Conservation (phyloP, 2,797 vertebrate species). For the Anniella stebbinsi region DNA sequence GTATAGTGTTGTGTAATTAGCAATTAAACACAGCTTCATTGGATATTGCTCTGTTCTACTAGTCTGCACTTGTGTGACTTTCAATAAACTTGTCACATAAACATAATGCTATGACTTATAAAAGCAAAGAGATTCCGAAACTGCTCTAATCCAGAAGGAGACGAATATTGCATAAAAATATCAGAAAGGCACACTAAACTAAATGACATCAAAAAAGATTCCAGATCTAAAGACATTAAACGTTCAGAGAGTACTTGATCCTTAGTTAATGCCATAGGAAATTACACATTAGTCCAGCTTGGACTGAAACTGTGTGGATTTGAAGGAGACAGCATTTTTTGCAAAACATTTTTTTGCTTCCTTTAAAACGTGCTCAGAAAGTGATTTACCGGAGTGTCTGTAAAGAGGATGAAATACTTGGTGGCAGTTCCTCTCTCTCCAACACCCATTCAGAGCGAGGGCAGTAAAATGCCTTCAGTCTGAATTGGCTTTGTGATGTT, state of each 20-base stretch:
- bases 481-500: background rate
- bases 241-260: background rate
- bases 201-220: background rate
- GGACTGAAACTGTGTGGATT: background rate
- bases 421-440: background rate
- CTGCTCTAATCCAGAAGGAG: background rate
- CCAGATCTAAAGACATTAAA: too few species aligned
- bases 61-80: background rate
- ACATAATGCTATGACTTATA: background rate
- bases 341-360: too few species aligned
- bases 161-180: background rate
- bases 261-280: background rate
- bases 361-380: too few species aligned
- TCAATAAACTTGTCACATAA: background rate
- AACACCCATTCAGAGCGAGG: background rate
- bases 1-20: background rate
- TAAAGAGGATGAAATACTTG: background rate
- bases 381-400: too few species aligned
- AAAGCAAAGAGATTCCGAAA: background rate
- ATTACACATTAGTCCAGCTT: background rate
- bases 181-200: background rate
- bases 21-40: background rate
- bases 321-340: too few species aligned
- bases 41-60: background rate
- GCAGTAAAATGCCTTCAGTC: background rate